These are phyloP conservation scores for Orycteropus afer DNA, from an alignment of 2,113 vertebrate genomes.

Conservation along the genomic window DNA sequence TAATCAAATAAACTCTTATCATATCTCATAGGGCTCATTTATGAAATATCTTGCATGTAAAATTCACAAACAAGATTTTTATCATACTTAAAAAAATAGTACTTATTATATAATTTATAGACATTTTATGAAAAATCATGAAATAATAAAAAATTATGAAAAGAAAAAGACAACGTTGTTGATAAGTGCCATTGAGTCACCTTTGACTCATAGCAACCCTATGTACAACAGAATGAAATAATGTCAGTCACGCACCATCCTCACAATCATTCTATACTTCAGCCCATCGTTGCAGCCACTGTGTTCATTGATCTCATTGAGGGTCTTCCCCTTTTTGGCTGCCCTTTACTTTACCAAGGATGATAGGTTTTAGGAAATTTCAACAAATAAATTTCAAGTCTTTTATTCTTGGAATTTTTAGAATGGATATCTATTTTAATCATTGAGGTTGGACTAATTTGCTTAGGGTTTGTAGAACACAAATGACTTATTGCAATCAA, in stretches of 20 bases:
- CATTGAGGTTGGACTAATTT: background rate
- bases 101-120: background rate
- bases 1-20: conserved; percentile 20
- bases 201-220: no score
- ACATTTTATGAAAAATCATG: background rate
- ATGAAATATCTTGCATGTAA: background rate
- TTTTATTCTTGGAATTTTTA: conserved; percentile 34
- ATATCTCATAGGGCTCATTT: background rate
- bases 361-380: background rate
- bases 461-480: conserved; percentile 25
- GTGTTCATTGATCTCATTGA: no score
- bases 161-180: no score
- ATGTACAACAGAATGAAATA: no score
- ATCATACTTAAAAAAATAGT: background rate
- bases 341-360: background rate
- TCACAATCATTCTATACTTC: no score
- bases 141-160: no score
- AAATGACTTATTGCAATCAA: conserved; percentile 28
- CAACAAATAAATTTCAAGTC: background rate
- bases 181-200: no score
- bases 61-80: conserved; percentile 16
- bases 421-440: conserved; percentile 1
- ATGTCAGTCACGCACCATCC: no score
- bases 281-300: no score
- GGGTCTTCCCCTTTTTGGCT: no score